Percentiles rank a stretch among this genome's conserved stretches.
phyloP scores from a whole-genome alignment of 2,113 vertebrate genomes.

The Charadrius vociferus region DNA sequence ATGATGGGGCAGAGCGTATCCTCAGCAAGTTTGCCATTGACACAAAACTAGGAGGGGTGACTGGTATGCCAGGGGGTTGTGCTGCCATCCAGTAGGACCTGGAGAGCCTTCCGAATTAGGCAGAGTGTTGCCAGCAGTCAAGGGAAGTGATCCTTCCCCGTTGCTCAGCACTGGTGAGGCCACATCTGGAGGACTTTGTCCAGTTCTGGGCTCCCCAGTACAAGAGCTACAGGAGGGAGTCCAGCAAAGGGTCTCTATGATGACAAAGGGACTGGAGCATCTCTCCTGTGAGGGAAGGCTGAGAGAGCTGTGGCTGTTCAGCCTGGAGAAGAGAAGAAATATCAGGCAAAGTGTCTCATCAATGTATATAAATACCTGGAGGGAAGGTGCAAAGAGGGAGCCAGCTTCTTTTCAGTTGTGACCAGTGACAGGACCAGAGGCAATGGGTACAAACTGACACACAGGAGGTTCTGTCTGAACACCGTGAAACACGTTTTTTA shows the following conservation, averaged over 20 bases:
- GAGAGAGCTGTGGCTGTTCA: neutral
- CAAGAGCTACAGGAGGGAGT: neutral
- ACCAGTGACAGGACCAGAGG: neutral
- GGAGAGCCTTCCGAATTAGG: neutral
- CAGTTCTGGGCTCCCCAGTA: neutral
- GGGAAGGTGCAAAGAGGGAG: neutral
- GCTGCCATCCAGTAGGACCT: neutral
- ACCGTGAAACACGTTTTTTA: neutral
- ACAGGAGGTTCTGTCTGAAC: neutral
- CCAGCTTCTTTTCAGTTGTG: neutral
- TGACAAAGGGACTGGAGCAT: neutral
- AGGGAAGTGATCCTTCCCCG: neutral
- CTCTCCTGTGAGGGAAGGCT: neutral
- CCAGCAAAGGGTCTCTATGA: neutral
- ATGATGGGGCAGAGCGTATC: neutral
- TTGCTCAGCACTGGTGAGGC: neutral
- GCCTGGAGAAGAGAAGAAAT: neutral
- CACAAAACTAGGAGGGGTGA: neutral
- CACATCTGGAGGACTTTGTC: neutral
- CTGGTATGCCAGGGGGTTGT: neutral
- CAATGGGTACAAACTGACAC: neutral
- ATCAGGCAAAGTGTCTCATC: neutral
- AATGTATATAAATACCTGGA: neutral
- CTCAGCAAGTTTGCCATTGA: neutral
- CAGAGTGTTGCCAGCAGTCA: neutral